Evolutionary conservation across 2,113 vertebrate genomes (phyloP), one percentile per base, ranked within the genome.

Genomic region (Entelurus aequoreus): DNA sequence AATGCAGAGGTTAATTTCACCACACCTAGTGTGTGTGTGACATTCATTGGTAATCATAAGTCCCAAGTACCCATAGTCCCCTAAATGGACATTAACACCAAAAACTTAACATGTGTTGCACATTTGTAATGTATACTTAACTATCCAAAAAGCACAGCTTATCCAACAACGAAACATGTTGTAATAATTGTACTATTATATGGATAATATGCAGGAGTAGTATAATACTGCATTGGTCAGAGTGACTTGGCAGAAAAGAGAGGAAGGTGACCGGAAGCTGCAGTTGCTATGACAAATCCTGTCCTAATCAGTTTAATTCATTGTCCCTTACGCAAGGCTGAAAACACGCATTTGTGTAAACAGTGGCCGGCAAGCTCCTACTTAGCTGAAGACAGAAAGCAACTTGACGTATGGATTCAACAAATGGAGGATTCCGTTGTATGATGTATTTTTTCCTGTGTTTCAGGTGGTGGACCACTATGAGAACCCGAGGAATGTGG

Each of bases 401-500:
- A 51, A 51, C 49, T 16, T 61, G 11, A 51, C 19, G 12, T 46
- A 46, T 42, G 40, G 42, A 46, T 46, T 46, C 42, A 46, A 19
- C 49, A 51, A 16, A 21, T 6, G 14, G 5, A 49, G 7, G 42
- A 16, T 53, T 52, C 4, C 4, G 13, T n/a, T 16, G 0, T 19
- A 9, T 51, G n/a, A 50, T 50, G 14, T 50, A 8, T 19, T 68
- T 9, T 65, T n/a, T 35, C 13, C 3, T 48, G 40, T 37, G 1
- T 77, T 11, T 21, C 66, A 99, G 96, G 96, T 97, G 62, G 93
- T 99, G 60, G 96, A 98, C 78, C 97, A 99, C 69, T 99, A 99
- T 74, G 97, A 99, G 75, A 99, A 99, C 76, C 96, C 97, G 8
- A 90, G 95, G 70, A 99, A 99, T 0, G 96, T 99, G 36, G 96